Percentiles rank a stretch among this genome's conserved stretches.
Evolutionary conservation across 2,113 vertebrate genomes (phyloP).

Genomic region (Nycticebus coucang): DNA sequence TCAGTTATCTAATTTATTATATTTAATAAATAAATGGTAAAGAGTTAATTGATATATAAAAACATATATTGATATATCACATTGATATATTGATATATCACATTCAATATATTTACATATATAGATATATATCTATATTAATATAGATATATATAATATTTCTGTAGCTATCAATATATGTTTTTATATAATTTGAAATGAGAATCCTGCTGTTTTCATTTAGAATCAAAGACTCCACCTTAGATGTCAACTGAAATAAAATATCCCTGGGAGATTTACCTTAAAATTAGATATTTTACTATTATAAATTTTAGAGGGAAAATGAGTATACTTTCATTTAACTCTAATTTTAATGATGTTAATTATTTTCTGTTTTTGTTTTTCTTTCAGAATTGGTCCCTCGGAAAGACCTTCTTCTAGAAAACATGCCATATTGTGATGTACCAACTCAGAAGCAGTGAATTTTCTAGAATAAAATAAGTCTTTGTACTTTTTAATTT

Average conservation of each 20-base stretch:
- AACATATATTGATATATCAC: no score
- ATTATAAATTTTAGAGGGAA: neutral
- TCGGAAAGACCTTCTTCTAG: slow-evolving; percentile 77
- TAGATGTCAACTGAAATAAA: slow-evolving; percentile 28
- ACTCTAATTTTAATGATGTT: slow-evolving; percentile 43
- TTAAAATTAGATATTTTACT: slow-evolving; percentile 36
- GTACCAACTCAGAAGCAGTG: slow-evolving; percentile 70
- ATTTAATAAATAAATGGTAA: slow-evolving; percentile 29
- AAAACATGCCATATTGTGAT: slow-evolving; percentile 76
- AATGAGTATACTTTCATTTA: neutral
- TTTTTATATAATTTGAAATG: slow-evolving; percentile 50
- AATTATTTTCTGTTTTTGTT: slow-evolving; percentile 48
- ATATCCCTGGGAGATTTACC: slow-evolving; percentile 34
- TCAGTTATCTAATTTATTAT: neutral
- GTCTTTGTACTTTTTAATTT: slow-evolving; percentile 27
- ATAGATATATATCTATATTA: no score
- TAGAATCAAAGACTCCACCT: slow-evolving; percentile 1
- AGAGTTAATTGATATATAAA: neutral
- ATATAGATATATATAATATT: no score
- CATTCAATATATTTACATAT: no score
- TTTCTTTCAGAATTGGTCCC: slow-evolving; percentile 76
- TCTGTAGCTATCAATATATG: neutral
- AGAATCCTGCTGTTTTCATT: neutral
- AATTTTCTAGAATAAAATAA: slow-evolving; percentile 46
- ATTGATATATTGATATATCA: no score